These are phyloP conservation scores for Cephalopholis sonnerati DNA, from an alignment of 2,113 vertebrate species.

Conservation along the genomic window DNA sequence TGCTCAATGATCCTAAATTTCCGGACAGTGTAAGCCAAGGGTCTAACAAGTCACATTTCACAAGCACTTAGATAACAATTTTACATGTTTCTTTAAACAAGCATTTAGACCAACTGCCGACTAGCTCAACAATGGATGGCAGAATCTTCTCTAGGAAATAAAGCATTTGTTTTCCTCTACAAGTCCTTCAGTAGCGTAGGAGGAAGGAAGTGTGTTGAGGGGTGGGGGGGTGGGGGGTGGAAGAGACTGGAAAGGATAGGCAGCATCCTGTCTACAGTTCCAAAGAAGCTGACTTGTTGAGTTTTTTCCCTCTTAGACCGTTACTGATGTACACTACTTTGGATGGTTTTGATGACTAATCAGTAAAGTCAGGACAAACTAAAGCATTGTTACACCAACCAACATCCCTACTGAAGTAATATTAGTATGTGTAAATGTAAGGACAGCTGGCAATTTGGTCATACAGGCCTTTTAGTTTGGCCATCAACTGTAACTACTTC, in stretches of 20 bases:
- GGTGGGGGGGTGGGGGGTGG: background rate
- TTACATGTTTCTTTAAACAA: background rate
- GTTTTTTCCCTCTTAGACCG: background rate
- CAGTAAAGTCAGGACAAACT: background rate
- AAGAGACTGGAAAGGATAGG: conserved; percentile 26
- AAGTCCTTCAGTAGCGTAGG: conserved; percentile 17
- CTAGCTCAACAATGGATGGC: background rate
- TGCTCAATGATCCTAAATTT: conserved; percentile 38
- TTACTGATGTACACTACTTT: background rate
- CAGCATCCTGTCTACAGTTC: conserved; percentile 67
- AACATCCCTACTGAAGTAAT: background rate
- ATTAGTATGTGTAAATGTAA: background rate
- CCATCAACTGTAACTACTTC: conserved; percentile 31
- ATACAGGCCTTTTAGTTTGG: conserved; percentile 8
- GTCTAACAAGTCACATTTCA: background rate
- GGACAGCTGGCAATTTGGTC: background rate
- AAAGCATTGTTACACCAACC: background rate
- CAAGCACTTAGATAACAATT: background rate
- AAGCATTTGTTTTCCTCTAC: conserved; percentile 1
- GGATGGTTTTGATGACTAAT: background rate
- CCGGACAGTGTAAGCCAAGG: background rate
- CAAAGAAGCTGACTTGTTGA: conserved; percentile 54
- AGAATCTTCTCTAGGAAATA: background rate
- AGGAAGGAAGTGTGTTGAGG: conserved; percentile 71
- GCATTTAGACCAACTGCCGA: background rate